These are phyloP conservation scores for Lophura nycthemera DNA, from an alignment of 2,113 vertebrate species.

Conservation along the genomic window DNA sequence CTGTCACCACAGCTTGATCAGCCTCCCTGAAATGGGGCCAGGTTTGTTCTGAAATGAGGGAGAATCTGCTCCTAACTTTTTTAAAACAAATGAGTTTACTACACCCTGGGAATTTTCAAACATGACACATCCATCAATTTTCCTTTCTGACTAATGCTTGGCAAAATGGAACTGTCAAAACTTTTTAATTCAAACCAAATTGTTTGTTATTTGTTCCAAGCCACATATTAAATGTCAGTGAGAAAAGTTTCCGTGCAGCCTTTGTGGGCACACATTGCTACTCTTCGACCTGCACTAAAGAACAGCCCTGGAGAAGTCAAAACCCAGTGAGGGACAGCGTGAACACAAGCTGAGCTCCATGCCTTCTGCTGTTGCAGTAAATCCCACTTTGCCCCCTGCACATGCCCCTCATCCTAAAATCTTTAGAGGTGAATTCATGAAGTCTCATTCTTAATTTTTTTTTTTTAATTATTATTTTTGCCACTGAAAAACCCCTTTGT, in stretches of 20 bases:
- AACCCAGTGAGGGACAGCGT: neutral
- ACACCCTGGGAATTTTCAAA: neutral
- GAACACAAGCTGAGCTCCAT: slow-evolving; percentile 32
- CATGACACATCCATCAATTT: neutral
- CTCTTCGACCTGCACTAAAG: neutral
- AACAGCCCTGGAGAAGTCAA: neutral
- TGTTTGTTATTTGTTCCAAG: slow-evolving; percentile 32
- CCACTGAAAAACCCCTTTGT: neutral
- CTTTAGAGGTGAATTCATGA: slow-evolving; percentile 39
- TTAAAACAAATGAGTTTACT: neutral
- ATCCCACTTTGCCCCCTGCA: neutral
- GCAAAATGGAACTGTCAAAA: neutral
- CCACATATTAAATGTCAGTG: neutral
- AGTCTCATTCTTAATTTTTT: neutral
- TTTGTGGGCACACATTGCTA: neutral
- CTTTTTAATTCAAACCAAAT: slow-evolving; percentile 31
- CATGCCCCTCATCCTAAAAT: neutral
- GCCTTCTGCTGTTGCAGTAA: neutral
- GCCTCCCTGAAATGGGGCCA: neutral
- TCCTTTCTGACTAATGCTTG: slow-evolving; percentile 21
- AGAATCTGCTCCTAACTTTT: neutral
- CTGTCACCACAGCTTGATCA: neutral
- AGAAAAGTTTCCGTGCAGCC: neutral
- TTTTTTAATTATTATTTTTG: neutral
- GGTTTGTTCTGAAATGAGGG: neutral